Evolutionary conservation across 2,797 vertebrate species (phyloP), one percentile per base, ranked within the genome.

Genomic region (Enteromius fasciolatus): DNA sequence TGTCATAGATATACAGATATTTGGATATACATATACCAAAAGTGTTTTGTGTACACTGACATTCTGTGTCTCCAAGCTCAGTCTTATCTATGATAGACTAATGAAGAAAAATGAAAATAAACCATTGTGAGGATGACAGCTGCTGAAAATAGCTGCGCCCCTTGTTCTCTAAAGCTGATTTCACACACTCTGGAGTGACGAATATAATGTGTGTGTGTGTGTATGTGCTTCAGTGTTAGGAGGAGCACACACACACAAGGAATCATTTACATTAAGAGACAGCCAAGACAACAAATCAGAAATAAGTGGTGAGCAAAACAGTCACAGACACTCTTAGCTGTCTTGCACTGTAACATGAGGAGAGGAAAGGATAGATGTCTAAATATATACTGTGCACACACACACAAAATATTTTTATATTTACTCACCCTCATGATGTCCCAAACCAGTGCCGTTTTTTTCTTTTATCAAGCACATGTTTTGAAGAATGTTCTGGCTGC

Each of bases 191-290:
- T 93, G 89, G 87, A 92, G 90, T 89, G 87, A 89, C 76, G 88
- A 91, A 84, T 90, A 89, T 91, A 87, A 88, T 52, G 90, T 87
- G 88, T 90, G 88, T 59, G 75, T 87, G 88, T 64, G 90, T 87
- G 80, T 85, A 83, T 46, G 20, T 11, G 12, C 31, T 79, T 46
- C 52, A 70, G 81, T 75, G 76, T 73, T 59, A 74, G 48, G 20
- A 33, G 41, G 75, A 80, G 63, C 36, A 44, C 44, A 82, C 80
- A 48, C 46, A 25, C 15, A 57, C 68, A 76, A 73, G 50, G 50
- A 82, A 28, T 52, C 41, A 90, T 94, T 92, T 93, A 86, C 92
- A 93, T 93, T 93, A 94, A 92, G 88, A 93, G 90, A 89, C 80
- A 91, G 88, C 88, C 90, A 91, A 90, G 80, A 92, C 89, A 92